These are phyloP conservation scores for Miltochrista miniata DNA, from an alignment of 2,888 invertebrate species.

Conservation along the genomic window DNA sequence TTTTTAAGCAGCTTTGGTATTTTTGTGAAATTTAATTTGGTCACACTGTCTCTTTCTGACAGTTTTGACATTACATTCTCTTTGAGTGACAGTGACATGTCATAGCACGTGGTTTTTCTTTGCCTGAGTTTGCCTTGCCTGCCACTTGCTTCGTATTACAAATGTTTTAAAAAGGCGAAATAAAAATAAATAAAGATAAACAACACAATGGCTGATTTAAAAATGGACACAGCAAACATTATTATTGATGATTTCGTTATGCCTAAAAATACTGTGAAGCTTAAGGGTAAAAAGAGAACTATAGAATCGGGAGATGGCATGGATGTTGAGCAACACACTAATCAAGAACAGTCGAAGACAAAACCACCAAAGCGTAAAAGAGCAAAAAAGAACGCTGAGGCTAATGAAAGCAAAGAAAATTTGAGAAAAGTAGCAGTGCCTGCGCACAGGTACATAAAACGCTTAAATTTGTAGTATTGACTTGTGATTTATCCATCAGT, in stretches of 20 bases:
- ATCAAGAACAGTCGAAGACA: slow-evolving; percentile 71
- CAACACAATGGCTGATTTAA: slow-evolving; percentile 18
- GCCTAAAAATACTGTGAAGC: slow-evolving; percentile 72
- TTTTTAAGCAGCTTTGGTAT: too few species aligned
- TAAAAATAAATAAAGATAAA: too few species aligned
- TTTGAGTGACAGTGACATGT: too few species aligned
- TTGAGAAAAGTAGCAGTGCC: slow-evolving; percentile 94
- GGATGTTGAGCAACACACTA: slow-evolving; percentile 88
- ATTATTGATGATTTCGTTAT: slow-evolving; percentile 80
- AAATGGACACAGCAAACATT: slow-evolving; percentile 78
- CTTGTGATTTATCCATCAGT: too few species aligned
- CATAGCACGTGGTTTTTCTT: too few species aligned
- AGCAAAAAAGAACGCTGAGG: slow-evolving; percentile 63
- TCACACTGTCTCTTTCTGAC: too few species aligned
- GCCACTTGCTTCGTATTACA: too few species aligned
- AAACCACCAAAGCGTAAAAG: slow-evolving; percentile 70
- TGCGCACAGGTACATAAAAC: slow-evolving; percentile 88
- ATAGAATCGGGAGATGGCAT: slow-evolving; percentile 82
- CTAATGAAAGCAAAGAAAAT: slow-evolving; percentile 83
- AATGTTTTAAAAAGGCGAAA: too few species aligned
- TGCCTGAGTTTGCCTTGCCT: too few species aligned
- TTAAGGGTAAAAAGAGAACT: slow-evolving; percentile 78
- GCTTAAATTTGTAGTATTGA: too few species aligned
- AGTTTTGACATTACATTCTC: too few species aligned
- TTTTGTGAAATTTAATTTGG: too few species aligned